phyloP scores from a whole-genome alignment of 1,140 invertebrate species.

The Anastrepha obliqua region DNA sequence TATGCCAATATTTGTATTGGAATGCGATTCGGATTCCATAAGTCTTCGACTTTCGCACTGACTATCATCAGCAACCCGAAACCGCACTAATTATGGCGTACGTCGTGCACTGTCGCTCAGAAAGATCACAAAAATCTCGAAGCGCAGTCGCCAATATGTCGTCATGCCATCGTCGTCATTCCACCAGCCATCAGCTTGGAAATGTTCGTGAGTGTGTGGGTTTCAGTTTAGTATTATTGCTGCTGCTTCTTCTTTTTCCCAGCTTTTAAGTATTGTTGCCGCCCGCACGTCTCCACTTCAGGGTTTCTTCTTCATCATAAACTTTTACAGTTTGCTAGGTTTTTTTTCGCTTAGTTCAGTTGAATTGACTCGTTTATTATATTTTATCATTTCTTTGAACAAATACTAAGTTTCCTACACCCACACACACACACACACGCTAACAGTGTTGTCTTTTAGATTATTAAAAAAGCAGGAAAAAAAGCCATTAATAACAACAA shows the following conservation, averaged over 20 bases:
- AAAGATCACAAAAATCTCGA: background rate
- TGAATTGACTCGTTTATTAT: background rate
- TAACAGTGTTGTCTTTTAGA: background rate
- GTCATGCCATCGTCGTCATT: background rate
- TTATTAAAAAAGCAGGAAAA: background rate
- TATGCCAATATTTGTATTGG: no score
- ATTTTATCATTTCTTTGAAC: background rate
- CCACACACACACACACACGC: background rate
- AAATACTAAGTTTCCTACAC: slow-evolving; percentile 16
- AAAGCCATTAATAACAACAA: background rate
- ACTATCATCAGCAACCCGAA: no score
- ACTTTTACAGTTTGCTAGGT: background rate
- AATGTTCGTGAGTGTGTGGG: background rate
- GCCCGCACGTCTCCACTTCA: background rate
- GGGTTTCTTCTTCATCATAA: background rate
- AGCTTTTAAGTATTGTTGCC: background rate
- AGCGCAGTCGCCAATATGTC: background rate
- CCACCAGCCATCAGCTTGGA: background rate
- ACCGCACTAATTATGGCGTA: no score
- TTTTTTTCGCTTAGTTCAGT: background rate
- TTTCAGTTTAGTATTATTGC: background rate
- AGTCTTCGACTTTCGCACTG: no score
- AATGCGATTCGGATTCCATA: no score
- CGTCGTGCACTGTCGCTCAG: no score
- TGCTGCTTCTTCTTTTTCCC: background rate